Evolutionary conservation across 2,113 vertebrate species (phyloP), one percentile per base, ranked within the genome.

Genomic region (Boleophthalmus pectinirostris): DNA sequence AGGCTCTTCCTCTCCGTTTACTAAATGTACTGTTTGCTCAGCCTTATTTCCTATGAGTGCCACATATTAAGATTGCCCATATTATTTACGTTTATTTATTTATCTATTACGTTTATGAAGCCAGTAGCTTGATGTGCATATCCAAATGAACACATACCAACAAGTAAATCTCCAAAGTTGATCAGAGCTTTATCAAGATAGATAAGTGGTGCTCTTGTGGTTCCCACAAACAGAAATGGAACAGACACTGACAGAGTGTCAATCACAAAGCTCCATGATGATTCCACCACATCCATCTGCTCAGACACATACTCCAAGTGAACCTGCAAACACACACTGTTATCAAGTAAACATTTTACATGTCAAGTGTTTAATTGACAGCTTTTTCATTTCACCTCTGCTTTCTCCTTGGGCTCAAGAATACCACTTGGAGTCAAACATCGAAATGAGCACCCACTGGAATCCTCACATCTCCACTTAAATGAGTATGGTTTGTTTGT

Each of bases 171-270:
- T 20, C 91, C 93, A 67, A 96, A 91, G 79, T 96, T 93, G 66
- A 98, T 60, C 72, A 96, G 89, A 66, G 93, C 87, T 73, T 85
- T 93, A 82, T 95, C 87, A 69, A 98, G 82, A 69, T 86, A 95
- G 51, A 98, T 88, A 0, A 92, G 60, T 0, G 96, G 96, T 60
- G 98, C 95, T 0, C 83, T 90, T 46, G 90, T 57, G 1, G 78
- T 92, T 51, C 95, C 97, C 72, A 96, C 95, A 75, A 95, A 90
- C 65, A 98, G 90, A 84, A 98, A 96, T 0, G 94, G 95, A 57
- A 97, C 68, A 0, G 91, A 91, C 68, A 96, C 75, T 0, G 87
- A 93, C 68, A 93, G 90, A 58, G 94, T 92, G 0, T 94, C 93
- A 65, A 97, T 91, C 24, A 74, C 70, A 85, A 98, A 98, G 64